Percentiles rank a stretch among this genome's conserved stretches.
phyloP scores from a whole-genome alignment of 1,140 invertebrate species.

The Drosophila sucinea region DNA sequence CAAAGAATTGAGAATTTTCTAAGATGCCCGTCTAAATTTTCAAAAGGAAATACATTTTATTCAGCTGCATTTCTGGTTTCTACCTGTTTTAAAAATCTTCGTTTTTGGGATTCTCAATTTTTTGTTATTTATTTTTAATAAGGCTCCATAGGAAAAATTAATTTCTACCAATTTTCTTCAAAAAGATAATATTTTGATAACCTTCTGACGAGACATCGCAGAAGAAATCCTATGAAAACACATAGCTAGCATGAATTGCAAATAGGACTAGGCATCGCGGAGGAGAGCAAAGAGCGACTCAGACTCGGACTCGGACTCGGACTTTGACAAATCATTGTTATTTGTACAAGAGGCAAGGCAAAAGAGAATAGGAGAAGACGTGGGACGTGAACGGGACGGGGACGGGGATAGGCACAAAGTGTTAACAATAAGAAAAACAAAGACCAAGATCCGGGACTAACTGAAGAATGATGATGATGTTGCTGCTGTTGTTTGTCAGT shows the following conservation, averaged over 20 bases:
- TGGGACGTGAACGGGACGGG: too few relatives aligned
- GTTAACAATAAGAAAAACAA: slow-evolving; percentile 81
- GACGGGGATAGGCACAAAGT: slow-evolving; percentile 47
- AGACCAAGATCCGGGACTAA: slow-evolving; percentile 20
- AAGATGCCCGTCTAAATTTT: background rate
- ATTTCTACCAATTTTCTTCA: slow-evolving; percentile 77
- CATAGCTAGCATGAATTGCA: slow-evolving; percentile 72
- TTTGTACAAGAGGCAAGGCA: slow-evolving; percentile 71
- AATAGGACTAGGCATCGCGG: slow-evolving; percentile 53
- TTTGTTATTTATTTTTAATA: slow-evolving; percentile 78
- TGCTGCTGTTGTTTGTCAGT: slow-evolving; percentile 18
- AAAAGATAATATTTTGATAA: slow-evolving; percentile 74
- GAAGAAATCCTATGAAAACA: slow-evolving; percentile 80
- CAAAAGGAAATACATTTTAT: background rate
- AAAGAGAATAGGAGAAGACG: slow-evolving; percentile 37
- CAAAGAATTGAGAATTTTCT: too few relatives aligned
- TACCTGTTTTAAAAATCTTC: slow-evolving; percentile 9
- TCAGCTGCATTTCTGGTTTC: slow-evolving; percentile 39
- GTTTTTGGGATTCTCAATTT: slow-evolving; percentile 27
- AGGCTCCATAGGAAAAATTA: slow-evolving; percentile 76
- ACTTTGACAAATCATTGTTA: slow-evolving; percentile 77
- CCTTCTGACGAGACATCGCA: slow-evolving; percentile 55
- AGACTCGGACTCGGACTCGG: slow-evolving; percentile 12
- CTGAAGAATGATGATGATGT: slow-evolving; percentile 14
- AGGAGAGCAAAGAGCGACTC: background rate